Conservation (phyloP, 2,113 vertebrate species). For the Piaya cayana region DNA sequence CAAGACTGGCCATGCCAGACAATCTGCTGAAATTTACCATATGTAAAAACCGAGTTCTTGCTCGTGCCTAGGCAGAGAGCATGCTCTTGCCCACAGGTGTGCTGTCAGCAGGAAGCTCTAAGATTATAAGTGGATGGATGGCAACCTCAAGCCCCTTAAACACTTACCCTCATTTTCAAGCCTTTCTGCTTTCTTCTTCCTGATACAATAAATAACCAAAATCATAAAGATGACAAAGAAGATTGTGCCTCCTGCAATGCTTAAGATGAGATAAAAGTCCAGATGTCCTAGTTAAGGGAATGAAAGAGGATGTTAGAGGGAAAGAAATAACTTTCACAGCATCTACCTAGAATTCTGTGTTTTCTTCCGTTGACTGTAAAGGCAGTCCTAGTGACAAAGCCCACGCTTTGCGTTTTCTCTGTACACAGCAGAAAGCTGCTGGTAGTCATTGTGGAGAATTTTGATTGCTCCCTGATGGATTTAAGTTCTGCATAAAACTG, state of each 20-base stretch:
- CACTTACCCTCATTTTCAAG: conserved; percentile 5
- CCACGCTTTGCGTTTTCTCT: background rate
- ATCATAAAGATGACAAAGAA: background rate
- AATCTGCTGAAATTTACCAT: background rate
- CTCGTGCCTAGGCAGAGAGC: background rate
- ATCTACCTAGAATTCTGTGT: background rate
- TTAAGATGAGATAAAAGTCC: conserved; percentile 17
- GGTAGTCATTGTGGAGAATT: background rate
- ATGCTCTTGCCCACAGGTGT: background rate
- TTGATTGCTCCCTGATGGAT: background rate
- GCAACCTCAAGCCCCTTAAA: background rate
- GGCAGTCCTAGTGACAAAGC: background rate
- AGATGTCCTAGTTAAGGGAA: conserved; percentile 8
- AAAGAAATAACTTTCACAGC: background rate
- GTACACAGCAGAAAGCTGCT: background rate
- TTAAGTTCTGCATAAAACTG: background rate
- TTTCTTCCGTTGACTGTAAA: background rate
- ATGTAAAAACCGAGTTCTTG: background rate
- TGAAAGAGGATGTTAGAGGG: background rate
- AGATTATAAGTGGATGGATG: background rate
- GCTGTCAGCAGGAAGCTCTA: background rate
- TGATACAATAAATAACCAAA: conserved; percentile 57
- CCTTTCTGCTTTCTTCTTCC: conserved; percentile 16
- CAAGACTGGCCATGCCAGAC: background rate
- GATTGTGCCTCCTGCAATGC: conserved; percentile 38